Conservation (phyloP, 1,140 invertebrate genomes). For the Ceratitis capitata region DNA sequence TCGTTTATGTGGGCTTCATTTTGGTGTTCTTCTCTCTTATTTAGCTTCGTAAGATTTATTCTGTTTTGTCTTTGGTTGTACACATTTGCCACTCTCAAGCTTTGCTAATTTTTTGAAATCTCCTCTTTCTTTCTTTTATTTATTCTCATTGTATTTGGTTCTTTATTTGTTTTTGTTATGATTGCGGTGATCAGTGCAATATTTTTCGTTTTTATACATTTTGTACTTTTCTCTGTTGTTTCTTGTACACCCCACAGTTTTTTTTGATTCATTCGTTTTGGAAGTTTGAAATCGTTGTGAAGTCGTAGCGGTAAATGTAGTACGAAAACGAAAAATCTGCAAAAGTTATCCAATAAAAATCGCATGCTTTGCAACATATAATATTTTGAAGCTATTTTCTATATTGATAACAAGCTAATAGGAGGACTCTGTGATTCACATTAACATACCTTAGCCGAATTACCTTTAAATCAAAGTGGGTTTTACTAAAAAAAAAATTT, state of each 20-base stretch:
- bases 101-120: neutral
- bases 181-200: conserved; percentile 17
- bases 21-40: neutral
- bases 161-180: conserved; percentile 26
- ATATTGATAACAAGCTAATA: too few relatives aligned
- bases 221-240: neutral
- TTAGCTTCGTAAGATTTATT: neutral
- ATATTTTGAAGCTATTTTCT: too few relatives aligned
- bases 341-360: neutral
- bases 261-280: neutral
- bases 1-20: neutral
- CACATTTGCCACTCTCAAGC: neutral
- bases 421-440: too few relatives aligned
- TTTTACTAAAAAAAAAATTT: too few relatives aligned
- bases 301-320: neutral
- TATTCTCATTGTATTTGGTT: neutral
- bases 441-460: too few relatives aligned
- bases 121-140: neutral
- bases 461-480: too few relatives aligned
- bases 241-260: neutral
- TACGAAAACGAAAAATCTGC: neutral
- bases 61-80: neutral
- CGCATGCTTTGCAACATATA: too few relatives aligned
- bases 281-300: neutral
- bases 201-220: conserved; percentile 24